A percentile compares a stretch with the other conserved stretches of the same genome.
Conservation (phyloP, 2,113 vertebrate species). For the Cololabis saira region DNA sequence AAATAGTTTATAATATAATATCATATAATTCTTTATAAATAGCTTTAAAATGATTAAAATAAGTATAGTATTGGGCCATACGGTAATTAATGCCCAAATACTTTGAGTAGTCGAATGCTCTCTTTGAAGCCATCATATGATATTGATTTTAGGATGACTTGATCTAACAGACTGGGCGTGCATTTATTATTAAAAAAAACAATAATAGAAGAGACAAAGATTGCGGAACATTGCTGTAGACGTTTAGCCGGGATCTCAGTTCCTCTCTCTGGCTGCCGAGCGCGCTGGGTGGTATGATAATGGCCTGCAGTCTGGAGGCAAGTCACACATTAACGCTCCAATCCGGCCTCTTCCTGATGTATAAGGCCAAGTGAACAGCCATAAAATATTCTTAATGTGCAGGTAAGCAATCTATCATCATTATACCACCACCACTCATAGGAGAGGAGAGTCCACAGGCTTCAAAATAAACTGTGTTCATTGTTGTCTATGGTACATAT, state of each 20-base stretch:
- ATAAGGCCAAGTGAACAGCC: constrained; percentile 44
- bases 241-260: constrained; percentile 13
- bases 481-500: constrained; percentile 21
- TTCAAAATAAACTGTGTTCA: constrained; percentile 28
- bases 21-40: no score
- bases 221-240: background rate
- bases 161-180: no score
- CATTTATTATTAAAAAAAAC: background rate
- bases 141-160: no score
- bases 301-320: constrained; percentile 36
- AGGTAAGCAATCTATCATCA: constrained; percentile 48
- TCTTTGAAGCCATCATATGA: no score
- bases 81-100: no score
- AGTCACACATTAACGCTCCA: constrained; percentile 33
- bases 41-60: no score
- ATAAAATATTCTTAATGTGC: constrained; percentile 36
- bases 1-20: no score
- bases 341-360: constrained; percentile 24
- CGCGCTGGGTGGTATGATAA: constrained; percentile 35
- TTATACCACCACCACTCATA: constrained; percentile 33
- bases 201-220: background rate
- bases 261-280: constrained; percentile 11
- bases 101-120: no score
- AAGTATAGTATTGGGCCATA: no score
- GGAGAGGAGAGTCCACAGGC: constrained; percentile 10